Percentiles rank a stretch among this genome's conserved stretches.
Conservation (phyloP, 2,113 vertebrate species). For the Enhydra lutris region DNA sequence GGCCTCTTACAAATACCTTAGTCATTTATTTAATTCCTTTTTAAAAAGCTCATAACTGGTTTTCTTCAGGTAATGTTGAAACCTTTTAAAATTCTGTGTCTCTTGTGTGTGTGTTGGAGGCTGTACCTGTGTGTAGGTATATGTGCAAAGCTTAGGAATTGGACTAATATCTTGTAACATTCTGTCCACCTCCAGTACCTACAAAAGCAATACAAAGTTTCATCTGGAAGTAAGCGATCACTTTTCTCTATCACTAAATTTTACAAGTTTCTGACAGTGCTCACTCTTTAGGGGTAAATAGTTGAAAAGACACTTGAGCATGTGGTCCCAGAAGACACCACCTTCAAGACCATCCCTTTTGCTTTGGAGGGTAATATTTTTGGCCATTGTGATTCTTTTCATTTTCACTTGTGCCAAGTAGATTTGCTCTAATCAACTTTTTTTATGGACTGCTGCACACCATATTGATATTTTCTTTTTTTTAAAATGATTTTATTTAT, state of each 20-base stretch:
- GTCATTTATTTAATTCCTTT: not conserved
- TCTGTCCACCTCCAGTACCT: not conserved
- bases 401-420: not conserved
- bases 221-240: not conserved
- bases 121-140: rapidly evolving
- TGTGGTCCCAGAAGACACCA: not conserved
- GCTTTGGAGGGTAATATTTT: not conserved
- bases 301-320: not conserved
- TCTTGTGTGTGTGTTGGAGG: not conserved
- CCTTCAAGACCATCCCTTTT: not conserved
- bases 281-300: not conserved
- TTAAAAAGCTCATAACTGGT: not conserved
- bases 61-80: not conserved
- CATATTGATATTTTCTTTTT: no score
- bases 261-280: not conserved
- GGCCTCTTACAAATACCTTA: not conserved
- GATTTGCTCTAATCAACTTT: not conserved
- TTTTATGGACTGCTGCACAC: not conserved
- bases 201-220: not conserved
- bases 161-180: not conserved
- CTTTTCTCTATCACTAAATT: not conserved
- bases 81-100: not conserved
- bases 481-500: no score
- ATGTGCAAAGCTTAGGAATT: not conserved
- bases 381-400: not conserved